Conservation (phyloP, 2,797 vertebrate species). For the Poeciliopsis infans region DNA sequence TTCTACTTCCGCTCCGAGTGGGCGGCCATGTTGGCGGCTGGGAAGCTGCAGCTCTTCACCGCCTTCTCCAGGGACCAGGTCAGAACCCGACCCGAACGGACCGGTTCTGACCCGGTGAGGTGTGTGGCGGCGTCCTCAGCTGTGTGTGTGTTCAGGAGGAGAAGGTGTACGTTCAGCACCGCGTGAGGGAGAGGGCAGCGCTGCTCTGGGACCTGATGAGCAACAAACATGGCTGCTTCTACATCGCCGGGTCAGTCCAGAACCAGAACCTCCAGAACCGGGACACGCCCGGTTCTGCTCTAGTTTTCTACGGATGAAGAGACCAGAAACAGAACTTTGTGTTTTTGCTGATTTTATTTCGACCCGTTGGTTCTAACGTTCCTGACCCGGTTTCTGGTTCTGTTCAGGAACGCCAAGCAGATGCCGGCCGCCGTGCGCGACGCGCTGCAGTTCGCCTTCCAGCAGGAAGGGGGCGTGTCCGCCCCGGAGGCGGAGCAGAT, state of each 20-base stretch:
- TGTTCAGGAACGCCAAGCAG: constrained; percentile 86
- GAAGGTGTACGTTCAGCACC: constrained; percentile 94
- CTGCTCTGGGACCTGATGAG: constrained; percentile 89
- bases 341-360: background rate
- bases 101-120: background rate
- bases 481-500: constrained; percentile 77
- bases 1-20: constrained; percentile 91
- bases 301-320: background rate
- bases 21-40: constrained; percentile 79
- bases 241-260: constrained; percentile 91
- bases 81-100: background rate
- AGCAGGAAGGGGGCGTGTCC: constrained; percentile 82
- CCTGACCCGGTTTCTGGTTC: background rate
- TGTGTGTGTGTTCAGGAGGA: constrained; percentile 80
- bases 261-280: too few species aligned
- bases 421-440: constrained; percentile 88
- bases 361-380: background rate
- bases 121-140: background rate
- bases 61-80: constrained; percentile 98
- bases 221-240: constrained; percentile 77
- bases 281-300: too few species aligned
- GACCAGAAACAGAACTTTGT: background rate
- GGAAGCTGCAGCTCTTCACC: constrained; percentile 83
- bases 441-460: constrained; percentile 81
- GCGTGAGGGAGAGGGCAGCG: constrained; percentile 78